Conservation (phyloP, 2,113 vertebrate species). For the Dipodomys spectabilis region DNA sequence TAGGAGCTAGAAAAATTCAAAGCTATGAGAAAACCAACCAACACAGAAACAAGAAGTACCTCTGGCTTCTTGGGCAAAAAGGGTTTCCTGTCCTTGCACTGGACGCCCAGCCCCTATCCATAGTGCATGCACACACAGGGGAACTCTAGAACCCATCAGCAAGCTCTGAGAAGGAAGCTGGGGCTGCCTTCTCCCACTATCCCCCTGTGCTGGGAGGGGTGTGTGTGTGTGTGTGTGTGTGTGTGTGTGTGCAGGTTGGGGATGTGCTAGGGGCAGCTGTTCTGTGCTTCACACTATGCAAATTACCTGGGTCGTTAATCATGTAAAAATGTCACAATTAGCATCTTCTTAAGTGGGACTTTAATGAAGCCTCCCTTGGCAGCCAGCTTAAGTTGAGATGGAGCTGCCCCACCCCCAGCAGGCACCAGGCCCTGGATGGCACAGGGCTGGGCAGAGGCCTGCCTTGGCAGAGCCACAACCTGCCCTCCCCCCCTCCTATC, state of each 20-base stretch:
- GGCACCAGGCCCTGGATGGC: constrained; percentile 32
- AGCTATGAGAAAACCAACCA: not conserved
- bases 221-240: no score
- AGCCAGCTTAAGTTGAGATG: constrained; percentile 80
- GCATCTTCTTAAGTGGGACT: constrained; percentile 86
- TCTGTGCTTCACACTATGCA: constrained; percentile 83
- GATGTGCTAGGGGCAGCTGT: constrained; percentile 81
- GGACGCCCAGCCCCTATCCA: not conserved
- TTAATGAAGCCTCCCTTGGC: constrained; percentile 85
- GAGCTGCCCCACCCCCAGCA: constrained; percentile 78
- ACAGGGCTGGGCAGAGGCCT: constrained; percentile 7
- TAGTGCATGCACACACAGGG: not conserved
- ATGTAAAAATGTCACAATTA: constrained; percentile 89
- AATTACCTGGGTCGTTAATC: constrained; percentile 88
- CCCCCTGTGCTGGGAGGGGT: constrained; percentile 23
- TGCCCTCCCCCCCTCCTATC: not conserved
- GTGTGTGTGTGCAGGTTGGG: constrained; percentile 48
- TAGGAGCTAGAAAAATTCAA: not conserved
- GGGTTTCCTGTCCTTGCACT: not conserved
- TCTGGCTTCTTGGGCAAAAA: not conserved
- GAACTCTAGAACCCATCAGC: not conserved
- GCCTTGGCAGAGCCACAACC: not conserved
- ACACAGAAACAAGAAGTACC: no score
- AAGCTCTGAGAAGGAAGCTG: constrained; percentile 40
- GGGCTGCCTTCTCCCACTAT: constrained; percentile 50